Evolutionary conservation across 1,140 invertebrate species (phyloP).

Genomic region (Lepidurus apus): DNA sequence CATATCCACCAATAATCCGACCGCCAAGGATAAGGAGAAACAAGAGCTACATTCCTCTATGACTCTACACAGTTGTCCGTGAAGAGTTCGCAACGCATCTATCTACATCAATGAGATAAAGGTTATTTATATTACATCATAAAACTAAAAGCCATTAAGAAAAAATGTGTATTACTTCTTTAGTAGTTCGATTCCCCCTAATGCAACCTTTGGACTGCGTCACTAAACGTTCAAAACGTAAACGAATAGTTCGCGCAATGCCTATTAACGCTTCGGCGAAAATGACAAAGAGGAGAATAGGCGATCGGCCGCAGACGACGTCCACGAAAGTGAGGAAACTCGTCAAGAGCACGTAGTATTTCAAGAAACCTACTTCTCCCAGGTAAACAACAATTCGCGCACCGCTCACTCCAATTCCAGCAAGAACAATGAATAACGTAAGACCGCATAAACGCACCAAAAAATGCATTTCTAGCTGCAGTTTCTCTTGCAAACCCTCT

Average conservation of each 20-base stretch:
- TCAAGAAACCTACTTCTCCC: not conserved
- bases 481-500: not conserved
- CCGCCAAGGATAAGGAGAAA: not conserved
- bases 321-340: not conserved
- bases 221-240: not conserved
- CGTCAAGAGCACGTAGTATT: not conserved
- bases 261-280: not conserved
- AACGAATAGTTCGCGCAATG: not conserved
- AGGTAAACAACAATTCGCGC: not conserved
- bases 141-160: too few species aligned
- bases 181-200: not conserved
- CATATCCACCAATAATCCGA: not conserved
- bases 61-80: not conserved
- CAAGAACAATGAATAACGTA: not conserved
- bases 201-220: not conserved
- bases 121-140: too few species aligned
- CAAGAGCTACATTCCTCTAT: not conserved
- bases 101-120: not conserved
- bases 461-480: not conserved
- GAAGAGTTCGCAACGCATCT: not conserved
- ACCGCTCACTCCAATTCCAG: not conserved
- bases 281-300: not conserved
- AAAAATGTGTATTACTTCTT: not conserved
- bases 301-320: not conserved
- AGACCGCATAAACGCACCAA: not conserved